Evolutionary conservation across 2,797 vertebrate species (phyloP).

Genomic region (Oryzias dopingdopingensis): DNA sequence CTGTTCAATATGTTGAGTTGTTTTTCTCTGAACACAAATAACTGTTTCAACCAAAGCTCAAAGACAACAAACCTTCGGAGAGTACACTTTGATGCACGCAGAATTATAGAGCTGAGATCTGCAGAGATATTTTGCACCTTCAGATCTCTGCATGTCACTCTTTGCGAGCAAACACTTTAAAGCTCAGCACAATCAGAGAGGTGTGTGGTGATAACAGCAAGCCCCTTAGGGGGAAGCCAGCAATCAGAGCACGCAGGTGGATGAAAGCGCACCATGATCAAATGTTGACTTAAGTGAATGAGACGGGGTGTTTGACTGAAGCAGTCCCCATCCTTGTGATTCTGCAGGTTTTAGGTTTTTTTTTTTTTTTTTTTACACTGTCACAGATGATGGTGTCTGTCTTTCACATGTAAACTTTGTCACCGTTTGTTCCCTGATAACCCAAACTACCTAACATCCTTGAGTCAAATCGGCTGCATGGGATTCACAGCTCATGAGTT

Average conservation of each 20-base stretch:
- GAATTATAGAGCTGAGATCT: background rate
- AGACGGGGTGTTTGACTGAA: conserved; percentile 10
- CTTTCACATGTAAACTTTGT: no score
- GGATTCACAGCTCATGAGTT: background rate
- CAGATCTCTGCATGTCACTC: conserved; percentile 27
- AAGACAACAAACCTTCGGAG: conserved; percentile 27
- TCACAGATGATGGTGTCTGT: no score
- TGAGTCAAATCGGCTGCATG: no score
- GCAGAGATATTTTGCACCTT: conserved; percentile 22
- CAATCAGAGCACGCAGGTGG: conserved; percentile 25
- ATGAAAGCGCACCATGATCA: conserved; percentile 31
- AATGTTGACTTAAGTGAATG: conserved; percentile 17
- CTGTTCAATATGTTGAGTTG: conserved; percentile 1
- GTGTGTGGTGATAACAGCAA: conserved; percentile 16
- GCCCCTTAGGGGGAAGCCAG: conserved; percentile 3
- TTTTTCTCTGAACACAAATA: conserved; percentile 23
- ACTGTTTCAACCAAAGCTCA: conserved; percentile 39
- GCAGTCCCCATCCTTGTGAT: background rate
- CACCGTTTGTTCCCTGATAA: no score
- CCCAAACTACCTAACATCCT: no score
- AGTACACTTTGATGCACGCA: background rate
- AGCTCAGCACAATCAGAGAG: conserved; percentile 30
- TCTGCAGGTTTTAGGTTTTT: background rate
- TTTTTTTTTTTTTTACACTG: background rate
- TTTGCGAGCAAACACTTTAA: conserved; percentile 21